phyloP scores from a whole-genome alignment of 2,888 invertebrate genomes.

The Troides aeacus region DNA sequence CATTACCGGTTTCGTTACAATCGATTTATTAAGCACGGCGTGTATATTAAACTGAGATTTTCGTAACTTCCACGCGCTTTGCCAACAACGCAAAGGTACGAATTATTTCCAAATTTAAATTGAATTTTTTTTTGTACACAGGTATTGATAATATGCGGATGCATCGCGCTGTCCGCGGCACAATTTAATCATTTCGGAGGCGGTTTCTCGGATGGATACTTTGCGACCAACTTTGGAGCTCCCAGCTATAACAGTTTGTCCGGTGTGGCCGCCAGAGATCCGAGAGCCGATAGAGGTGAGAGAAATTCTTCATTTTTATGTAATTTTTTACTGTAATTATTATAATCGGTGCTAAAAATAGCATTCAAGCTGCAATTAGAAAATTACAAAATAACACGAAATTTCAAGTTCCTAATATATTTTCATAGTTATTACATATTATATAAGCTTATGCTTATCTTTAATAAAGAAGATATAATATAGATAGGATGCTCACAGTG shows the following conservation, averaged over 20 bases:
- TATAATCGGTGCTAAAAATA: not conserved
- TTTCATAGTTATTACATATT: too few species aligned
- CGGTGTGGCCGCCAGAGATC: conserved; percentile 74
- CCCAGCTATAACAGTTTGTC: conserved; percentile 66
- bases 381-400: too few species aligned
- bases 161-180: conserved; percentile 65
- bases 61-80: conserved; percentile 21
- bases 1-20: conserved; percentile 21
- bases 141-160: conserved; percentile 66
- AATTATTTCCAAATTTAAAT: not conserved
- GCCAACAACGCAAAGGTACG: not conserved
- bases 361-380: too few species aligned
- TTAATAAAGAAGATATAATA: too few species aligned
- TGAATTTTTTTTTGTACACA: conserved; percentile 49
- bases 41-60: conserved; percentile 10
- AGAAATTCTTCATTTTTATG: not conserved
- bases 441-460: too few species aligned
- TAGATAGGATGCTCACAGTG: too few species aligned
- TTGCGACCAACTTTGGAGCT: conserved; percentile 66
- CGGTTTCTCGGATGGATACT: conserved; percentile 61
- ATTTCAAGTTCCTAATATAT: too few species aligned
- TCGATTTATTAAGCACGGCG: conserved; percentile 21
- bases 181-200: conserved; percentile 63
- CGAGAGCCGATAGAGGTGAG: conserved; percentile 79
- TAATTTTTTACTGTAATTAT: not conserved